Evolutionary conservation across 2,888 invertebrate species (phyloP), one percentile per base, ranked within the genome.

Genomic region (Andricus curvator): DNA sequence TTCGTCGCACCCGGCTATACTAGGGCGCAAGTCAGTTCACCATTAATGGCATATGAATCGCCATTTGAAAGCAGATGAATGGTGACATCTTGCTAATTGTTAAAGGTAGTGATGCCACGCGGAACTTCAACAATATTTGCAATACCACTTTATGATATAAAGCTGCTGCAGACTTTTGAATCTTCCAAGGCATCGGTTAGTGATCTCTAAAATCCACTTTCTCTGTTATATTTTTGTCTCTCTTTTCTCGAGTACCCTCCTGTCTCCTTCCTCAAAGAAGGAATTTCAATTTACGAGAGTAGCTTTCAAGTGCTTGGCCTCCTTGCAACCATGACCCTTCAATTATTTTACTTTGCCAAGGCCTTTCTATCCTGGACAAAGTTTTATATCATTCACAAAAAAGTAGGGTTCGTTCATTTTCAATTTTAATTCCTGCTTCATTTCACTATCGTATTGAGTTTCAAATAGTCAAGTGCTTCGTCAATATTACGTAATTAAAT

Each of bases 261-360:
- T 51, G 51, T 51, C 51, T 44, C 13, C 20, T 51, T 6, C 6
- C 1, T 51, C 11, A 8, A 33, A 62, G 77, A 64, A 81, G 51
- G 81, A 81, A 82, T 84, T 82, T 82, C 81, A 84, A 82, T 82
- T 81, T 82, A 44, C 44, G 15, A 76, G 81, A 82, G 84, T 81
- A 79, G 80, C 70, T 79, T 62, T 41, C 78, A 77, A 80, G 76
- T 80, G 79, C 74, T 51, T 51, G 20, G 51, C 51, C 6, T 51
- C 51, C 51, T 37, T 56, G 44, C 41, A 51, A 51, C 51, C 51
- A 1, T 51, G 51, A 51, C 51, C 20, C 20, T 51, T 20, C 20
- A 51, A 20, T 20, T 20, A 51, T 51, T 41, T 37, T 37, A 37
- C 51, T 48, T 56, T 77, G 64, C 70, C 76, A 20, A 77, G 20